phyloP scores from a whole-genome alignment of 2,797 vertebrate genomes.

The Cuniculus paca region DNA sequence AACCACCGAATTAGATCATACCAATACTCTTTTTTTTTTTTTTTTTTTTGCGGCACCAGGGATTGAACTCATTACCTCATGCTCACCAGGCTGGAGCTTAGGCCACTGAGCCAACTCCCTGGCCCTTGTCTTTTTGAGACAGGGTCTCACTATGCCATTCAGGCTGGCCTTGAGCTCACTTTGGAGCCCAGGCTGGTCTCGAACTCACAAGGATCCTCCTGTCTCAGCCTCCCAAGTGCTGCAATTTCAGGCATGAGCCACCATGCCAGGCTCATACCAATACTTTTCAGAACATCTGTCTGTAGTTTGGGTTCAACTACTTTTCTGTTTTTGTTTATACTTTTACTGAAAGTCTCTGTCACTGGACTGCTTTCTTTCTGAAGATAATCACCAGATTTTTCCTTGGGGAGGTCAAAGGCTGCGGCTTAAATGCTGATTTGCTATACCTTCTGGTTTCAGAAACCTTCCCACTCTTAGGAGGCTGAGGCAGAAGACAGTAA shows the following conservation, averaged over 20 bases:
- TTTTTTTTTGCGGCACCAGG: no score
- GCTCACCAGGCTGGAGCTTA: no score
- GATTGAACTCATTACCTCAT: no score
- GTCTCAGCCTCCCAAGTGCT: no score
- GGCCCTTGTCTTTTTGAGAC: no score
- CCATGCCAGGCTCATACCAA: no score
- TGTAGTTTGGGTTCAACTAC: not conserved
- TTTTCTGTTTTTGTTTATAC: conserved; percentile 29
- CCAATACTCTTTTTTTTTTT: not conserved
- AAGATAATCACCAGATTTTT: conserved; percentile 48
- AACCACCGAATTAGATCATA: conserved; percentile 46
- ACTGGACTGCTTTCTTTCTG: not conserved
- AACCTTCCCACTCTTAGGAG: not conserved
- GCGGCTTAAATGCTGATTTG: conserved; percentile 33
- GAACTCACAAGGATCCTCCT: no score
- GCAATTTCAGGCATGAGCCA: no score
- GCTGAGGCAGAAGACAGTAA: not conserved
- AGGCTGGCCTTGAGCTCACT: no score
- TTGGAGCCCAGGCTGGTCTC: no score
- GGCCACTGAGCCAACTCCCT: no score
- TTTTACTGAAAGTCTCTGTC: conserved; percentile 1
- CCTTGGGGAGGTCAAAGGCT: not conserved
- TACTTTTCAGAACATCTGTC: not conserved
- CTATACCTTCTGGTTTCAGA: conserved; percentile 9
- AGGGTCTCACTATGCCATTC: no score